Evolutionary conservation across 2,113 vertebrate species (phyloP).

Genomic region (Rhinichthys klamathensis): DNA sequence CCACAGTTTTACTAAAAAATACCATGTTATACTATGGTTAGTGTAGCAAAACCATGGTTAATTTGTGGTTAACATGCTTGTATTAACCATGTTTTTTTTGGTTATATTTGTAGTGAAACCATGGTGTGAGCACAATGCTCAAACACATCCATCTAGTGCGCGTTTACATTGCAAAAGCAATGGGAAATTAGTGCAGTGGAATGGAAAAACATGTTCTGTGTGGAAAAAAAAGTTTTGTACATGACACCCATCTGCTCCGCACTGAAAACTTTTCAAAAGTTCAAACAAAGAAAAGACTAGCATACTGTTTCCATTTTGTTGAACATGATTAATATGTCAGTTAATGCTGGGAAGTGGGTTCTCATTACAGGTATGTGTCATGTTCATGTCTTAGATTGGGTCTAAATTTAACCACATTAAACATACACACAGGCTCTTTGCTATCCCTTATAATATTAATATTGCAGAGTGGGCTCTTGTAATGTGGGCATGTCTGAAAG

Average conservation of each 20-base stretch:
- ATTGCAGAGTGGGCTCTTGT: conserved; percentile 42
- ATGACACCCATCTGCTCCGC: neutral
- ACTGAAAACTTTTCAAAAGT: neutral
- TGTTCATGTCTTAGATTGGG: neutral
- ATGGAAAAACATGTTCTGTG: too few species aligned
- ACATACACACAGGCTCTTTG: conserved; percentile 2
- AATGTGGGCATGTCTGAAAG: conserved; percentile 31
- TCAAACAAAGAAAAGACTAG: neutral
- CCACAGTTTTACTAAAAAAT: too few species aligned
- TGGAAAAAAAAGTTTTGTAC: too few species aligned
- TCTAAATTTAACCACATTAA: conserved; percentile 49
- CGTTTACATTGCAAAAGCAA: too few species aligned
- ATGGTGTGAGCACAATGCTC: too few species aligned
- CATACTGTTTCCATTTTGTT: neutral
- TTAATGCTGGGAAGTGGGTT: neutral
- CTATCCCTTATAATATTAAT: conserved; percentile 52
- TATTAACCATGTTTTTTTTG: too few species aligned
- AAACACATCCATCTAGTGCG: too few species aligned
- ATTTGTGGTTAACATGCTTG: too few species aligned
- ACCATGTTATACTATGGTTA: too few species aligned
- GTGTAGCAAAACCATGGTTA: too few species aligned
- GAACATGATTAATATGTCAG: neutral
- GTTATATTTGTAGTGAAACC: too few species aligned
- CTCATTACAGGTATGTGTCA: conserved; percentile 9
- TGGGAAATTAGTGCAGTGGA: too few species aligned